A percentile compares a stretch with the other conserved stretches of the same genome.
phyloP scores from a whole-genome alignment of 2,797 vertebrate genomes.

The Anableps anableps region DNA sequence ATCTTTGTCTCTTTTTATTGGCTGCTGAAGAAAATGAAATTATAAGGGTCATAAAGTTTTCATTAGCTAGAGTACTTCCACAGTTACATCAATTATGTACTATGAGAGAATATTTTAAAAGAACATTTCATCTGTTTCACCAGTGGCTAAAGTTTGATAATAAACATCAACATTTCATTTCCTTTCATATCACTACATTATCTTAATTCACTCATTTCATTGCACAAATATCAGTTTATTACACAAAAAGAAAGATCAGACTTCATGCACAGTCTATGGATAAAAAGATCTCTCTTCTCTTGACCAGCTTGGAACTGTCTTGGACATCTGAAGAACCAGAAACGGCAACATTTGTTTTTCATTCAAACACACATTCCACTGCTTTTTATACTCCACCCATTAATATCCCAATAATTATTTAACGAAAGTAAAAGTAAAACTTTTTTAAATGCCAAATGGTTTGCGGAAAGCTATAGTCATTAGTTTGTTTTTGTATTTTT shows the following conservation, averaged over 20 bases:
- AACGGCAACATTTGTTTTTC: background rate
- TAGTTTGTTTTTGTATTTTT: background rate
- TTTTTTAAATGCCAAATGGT: background rate
- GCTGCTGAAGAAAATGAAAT: conserved; percentile 57
- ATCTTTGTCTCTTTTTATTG: conserved; percentile 30
- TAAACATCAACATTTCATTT: background rate
- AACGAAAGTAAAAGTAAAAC: background rate
- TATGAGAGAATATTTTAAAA: conserved; percentile 46
- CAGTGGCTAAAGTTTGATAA: conserved; percentile 39
- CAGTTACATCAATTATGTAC: conserved; percentile 65
- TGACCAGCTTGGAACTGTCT: too few relatives aligned
- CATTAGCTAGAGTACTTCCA: conserved; percentile 55
- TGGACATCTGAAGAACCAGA: too few relatives aligned
- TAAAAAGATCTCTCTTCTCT: too few relatives aligned
- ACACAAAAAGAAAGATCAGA: background rate
- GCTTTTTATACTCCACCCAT: background rate
- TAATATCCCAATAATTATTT: background rate
- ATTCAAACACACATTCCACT: background rate
- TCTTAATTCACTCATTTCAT: background rate
- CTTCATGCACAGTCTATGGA: background rate
- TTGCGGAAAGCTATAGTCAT: background rate
- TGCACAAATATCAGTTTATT: background rate
- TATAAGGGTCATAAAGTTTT: conserved; percentile 69
- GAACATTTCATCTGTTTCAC: conserved; percentile 33
- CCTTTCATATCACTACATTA: background rate